Evolutionary conservation across 2,797 vertebrate genomes (phyloP), one percentile per base, ranked within the genome.

Genomic region (Mormyrus proboscirostris): DNA sequence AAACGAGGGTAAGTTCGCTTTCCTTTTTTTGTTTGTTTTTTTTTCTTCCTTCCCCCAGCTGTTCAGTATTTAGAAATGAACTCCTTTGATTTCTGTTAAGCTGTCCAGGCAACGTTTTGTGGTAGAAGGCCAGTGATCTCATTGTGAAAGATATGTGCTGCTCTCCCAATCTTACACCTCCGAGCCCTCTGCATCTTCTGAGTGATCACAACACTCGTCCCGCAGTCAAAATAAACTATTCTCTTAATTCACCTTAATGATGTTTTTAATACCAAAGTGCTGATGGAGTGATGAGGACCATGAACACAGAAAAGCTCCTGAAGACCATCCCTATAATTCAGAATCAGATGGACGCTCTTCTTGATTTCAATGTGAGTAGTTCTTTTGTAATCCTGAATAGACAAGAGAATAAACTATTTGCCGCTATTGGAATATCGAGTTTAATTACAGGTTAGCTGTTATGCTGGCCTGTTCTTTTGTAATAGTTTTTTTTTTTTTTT

Each of bases 261-360:
- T 84, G 50, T 86, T 79, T 53, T 59, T 7, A 88, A 88, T 86
- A 62, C 50, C 92, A 90, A 92, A 99, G 99, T 91, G 97, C 98
- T 94, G 99, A 99, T 79, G 99, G 99, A 87, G 97, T 99, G 88
- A 99, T 99, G 99, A 97, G 99, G 94, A 99, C 97, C 93, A 99
- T 99, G 99, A 99, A 96, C 94, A 99, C 99, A 93, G 99, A 99
- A 95, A 99, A 99, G 95, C 97, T 99, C 84, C 94, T 99, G 90
- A 98, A 98, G 95, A 99, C 98, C 33, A 96, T 99, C 93, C 97
- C 98, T 49, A 98, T 98, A 93, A 97, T 98, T 90, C 98, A 99
- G 92, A 99, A 99, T 96, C 99, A 99, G 94, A 99, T 99, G 99
- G 99, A 99, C 89, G 98, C 99, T 89, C 97, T 99, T 90, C 98